These are phyloP conservation scores for Halcyon malimbica DNA, from an alignment of 2,113 vertebrate species.

Conservation along the genomic window DNA sequence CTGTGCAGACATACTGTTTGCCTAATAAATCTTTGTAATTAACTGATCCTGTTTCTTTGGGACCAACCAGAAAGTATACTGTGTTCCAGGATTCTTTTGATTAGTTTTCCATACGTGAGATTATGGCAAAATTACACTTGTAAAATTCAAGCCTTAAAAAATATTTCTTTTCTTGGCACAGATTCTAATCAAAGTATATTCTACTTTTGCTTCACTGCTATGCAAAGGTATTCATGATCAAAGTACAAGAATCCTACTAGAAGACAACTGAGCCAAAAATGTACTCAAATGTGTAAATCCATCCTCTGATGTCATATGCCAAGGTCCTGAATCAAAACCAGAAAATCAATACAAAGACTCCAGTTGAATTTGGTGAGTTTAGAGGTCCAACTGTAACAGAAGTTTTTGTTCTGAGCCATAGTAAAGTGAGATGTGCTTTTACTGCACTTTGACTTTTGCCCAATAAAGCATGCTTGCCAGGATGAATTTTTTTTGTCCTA, in stretches of 20 bases:
- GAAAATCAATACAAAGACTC: background rate
- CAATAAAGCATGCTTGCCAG: background rate
- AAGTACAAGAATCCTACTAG: background rate
- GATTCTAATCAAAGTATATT: background rate
- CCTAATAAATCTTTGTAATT: background rate
- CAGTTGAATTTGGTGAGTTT: background rate
- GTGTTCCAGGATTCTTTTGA: background rate
- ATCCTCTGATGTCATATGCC: background rate
- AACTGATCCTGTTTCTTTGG: background rate
- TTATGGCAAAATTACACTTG: background rate
- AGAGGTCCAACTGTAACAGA: background rate
- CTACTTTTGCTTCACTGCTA: background rate
- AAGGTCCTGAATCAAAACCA: background rate
- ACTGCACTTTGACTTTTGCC: background rate
- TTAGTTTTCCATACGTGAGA: background rate
- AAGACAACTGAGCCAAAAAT: background rate
- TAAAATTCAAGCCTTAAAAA: background rate
- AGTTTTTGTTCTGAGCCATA: background rate
- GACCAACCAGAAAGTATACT: background rate
- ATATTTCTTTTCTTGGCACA: background rate
- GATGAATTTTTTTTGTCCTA: background rate
- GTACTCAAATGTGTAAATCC: background rate
- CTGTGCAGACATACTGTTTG: background rate
- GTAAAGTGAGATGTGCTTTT: background rate
- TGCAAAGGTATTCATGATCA: background rate